Conservation (phyloP, 2,888 invertebrate species). For the Aporophyla nigra region DNA sequence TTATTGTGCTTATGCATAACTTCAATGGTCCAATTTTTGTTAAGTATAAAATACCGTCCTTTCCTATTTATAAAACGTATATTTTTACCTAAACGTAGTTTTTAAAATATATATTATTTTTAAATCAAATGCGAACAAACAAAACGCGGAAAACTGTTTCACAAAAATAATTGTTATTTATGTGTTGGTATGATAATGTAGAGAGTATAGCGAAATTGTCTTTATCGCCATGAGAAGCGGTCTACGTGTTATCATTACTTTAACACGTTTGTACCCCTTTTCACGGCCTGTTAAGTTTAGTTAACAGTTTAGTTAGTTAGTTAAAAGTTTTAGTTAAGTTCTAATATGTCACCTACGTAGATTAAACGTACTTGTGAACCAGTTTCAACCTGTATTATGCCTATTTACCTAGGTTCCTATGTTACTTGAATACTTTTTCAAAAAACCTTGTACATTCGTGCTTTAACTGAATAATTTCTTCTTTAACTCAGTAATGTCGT, state of each 20-base stretch:
- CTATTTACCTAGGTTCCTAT: background rate
- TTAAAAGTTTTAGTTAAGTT: constrained; percentile 28
- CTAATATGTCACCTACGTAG: background rate
- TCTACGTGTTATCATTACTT: background rate
- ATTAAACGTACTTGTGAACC: background rate
- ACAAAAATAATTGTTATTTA: background rate
- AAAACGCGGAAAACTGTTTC: background rate
- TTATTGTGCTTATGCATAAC: background rate
- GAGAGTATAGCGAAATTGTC: no score
- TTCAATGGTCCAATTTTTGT: background rate
- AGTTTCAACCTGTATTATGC: background rate
- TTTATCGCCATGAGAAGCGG: background rate
- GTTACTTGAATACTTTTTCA: no score
- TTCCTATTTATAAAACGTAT: no score
- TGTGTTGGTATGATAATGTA: background rate
- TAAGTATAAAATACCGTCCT: background rate
- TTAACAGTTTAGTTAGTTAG: no score
- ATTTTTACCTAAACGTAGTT: background rate
- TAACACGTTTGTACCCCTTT: background rate
- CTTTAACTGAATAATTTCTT: constrained; percentile 40
- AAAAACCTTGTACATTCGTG: constrained; percentile 9
- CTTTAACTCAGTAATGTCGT: constrained; percentile 21
- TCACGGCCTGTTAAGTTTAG: constrained; percentile 7
- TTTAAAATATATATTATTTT: background rate
- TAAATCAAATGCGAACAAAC: background rate